A percentile compares a stretch with the other conserved stretches of the same genome.
phyloP scores from a whole-genome alignment of 2,888 invertebrate species.

The Tinea trinotella region DNA sequence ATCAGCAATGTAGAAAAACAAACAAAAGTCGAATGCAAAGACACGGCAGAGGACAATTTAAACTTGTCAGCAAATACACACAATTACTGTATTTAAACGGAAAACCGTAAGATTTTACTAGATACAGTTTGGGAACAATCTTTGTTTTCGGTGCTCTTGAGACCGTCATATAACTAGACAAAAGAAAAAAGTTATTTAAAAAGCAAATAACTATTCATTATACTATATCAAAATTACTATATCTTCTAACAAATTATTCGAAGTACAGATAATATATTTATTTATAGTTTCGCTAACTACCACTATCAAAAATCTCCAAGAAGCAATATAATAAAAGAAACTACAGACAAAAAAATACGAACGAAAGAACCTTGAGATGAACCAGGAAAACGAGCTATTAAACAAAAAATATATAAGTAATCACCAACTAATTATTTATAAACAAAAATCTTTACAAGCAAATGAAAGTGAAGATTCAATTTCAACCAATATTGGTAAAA shows the following conservation, averaged over 20 bases:
- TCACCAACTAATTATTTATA: background rate
- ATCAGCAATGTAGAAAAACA: background rate
- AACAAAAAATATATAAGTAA: background rate
- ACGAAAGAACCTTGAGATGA: background rate
- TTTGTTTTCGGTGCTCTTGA: too few species aligned
- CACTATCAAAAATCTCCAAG: too few species aligned
- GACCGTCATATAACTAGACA: too few species aligned
- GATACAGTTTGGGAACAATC: too few species aligned
- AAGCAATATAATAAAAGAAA: background rate
- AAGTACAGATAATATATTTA: too few species aligned
- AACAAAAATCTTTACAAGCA: slow-evolving; percentile 7
- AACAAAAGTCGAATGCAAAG: background rate
- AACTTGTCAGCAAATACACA: background rate
- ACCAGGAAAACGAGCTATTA: background rate
- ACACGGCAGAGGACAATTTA: background rate
- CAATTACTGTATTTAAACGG: background rate
- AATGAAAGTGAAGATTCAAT: slow-evolving; percentile 18
- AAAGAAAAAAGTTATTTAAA: too few species aligned
- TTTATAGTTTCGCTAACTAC: too few species aligned
- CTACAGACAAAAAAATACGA: background rate
- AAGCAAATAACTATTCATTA: too few species aligned
- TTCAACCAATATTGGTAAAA: slow-evolving; percentile 4
- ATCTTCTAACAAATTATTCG: too few species aligned
- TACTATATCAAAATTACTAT: too few species aligned
- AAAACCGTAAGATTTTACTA: too few species aligned